phyloP scores from a whole-genome alignment of 2,888 invertebrate species.

The Macrostomum cliftonense region DNA sequence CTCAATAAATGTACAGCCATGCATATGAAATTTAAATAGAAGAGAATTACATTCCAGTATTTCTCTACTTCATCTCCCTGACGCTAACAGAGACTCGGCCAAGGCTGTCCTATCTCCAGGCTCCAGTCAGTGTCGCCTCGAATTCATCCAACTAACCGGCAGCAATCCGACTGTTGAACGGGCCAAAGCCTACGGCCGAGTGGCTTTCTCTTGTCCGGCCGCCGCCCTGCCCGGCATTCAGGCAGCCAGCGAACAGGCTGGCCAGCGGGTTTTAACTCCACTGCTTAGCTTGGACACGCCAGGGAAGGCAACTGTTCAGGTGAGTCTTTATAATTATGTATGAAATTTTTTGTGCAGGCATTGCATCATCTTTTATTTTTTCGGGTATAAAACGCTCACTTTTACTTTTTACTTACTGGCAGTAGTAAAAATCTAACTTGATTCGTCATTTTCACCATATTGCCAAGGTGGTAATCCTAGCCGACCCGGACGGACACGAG shows the following conservation, averaged over 20 bases:
- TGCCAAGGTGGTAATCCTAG: too few relatives aligned
- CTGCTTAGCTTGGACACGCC: slow-evolving; percentile 82
- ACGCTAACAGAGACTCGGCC: too few relatives aligned
- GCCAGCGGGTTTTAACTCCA: slow-evolving; percentile 63
- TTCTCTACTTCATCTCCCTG: too few relatives aligned
- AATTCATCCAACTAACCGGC: slow-evolving; percentile 46
- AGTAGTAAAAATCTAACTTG: too few relatives aligned
- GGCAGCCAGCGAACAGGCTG: slow-evolving; percentile 50
- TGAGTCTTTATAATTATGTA: background rate
- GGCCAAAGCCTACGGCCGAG: slow-evolving; percentile 70
- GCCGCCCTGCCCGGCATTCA: slow-evolving; percentile 52
- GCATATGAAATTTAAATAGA: too few relatives aligned
- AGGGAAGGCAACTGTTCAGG: slow-evolving; percentile 83
- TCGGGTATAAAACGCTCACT: too few relatives aligned
- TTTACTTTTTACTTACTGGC: too few relatives aligned
- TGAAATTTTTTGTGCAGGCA: too few relatives aligned
- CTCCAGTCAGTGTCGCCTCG: slow-evolving; percentile 43
- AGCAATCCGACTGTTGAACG: slow-evolving; percentile 47
- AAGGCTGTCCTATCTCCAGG: background rate
- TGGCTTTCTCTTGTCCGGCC: slow-evolving; percentile 68
- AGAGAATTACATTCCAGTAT: too few relatives aligned
- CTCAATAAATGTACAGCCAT: too few relatives aligned
- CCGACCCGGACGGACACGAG: slow-evolving; percentile 64
- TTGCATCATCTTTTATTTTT: slow-evolving; percentile 1
- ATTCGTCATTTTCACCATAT: too few relatives aligned